Conservation (phyloP, 2,888 invertebrate species). For the Epirrhoe tristata region DNA sequence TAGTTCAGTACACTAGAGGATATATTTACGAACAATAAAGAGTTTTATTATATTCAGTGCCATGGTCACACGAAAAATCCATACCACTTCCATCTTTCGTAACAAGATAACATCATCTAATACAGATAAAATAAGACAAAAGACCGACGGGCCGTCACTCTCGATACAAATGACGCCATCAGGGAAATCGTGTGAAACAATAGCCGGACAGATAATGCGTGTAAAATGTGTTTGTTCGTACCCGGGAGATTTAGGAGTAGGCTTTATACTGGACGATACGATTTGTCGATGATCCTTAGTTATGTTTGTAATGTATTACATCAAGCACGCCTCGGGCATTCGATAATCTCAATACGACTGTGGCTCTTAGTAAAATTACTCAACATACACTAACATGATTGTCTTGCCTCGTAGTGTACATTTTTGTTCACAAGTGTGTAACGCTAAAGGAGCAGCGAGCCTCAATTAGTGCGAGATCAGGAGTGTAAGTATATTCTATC, state of each 20-base stretch:
- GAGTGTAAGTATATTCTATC: too few species aligned
- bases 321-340: too few species aligned
- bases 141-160: conserved; percentile 54
- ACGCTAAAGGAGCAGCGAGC: too few species aligned
- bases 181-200: conserved; percentile 65
- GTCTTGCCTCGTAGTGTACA: too few species aligned
- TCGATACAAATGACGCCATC: conserved; percentile 53
- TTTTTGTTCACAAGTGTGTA: too few species aligned
- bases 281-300: too few species aligned
- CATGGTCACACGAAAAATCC: conserved; percentile 14
- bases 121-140: conserved; percentile 50
- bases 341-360: too few species aligned
- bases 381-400: too few species aligned
- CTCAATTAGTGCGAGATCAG: too few species aligned
- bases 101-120: conserved; percentile 39
- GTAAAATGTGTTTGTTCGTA: conserved; percentile 55
- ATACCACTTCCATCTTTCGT: conserved; percentile 34
- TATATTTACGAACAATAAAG: background rate
- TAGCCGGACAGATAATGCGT: conserved; percentile 63
- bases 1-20: background rate
- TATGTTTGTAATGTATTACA: too few species aligned
- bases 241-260: conserved; percentile 35
- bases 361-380: too few species aligned
- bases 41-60: conserved; percentile 2
- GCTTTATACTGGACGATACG: conserved; percentile 21